Evolutionary conservation across 2,888 invertebrate species (phyloP), one percentile per base, ranked within the genome.

Genomic region (Abrostola triplasia): DNA sequence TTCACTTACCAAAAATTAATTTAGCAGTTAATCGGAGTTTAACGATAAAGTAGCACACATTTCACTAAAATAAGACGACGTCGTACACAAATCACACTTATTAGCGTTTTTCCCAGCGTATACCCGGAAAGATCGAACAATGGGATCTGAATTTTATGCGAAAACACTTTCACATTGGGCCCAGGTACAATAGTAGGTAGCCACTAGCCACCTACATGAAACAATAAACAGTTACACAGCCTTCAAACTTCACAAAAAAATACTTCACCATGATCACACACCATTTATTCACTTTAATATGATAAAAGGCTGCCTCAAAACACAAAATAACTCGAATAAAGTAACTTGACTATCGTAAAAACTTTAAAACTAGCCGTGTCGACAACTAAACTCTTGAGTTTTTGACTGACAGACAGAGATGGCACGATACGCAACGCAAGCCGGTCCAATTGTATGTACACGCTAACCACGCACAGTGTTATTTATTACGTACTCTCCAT

Each of bases 191-290:
- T 84, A 84, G 83, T 81, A 79, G 79, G 80, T 86, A 90, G 91
- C 91, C 92, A 94, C 93, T 86, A 90, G 91, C 91, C 92, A 94
- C 93, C 93, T 93, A 94, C 93, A 92, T 92, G 88, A 88, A 88
- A 90, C 89, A 88, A 90, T 88, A 89, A 89, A 93, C 93, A 92
- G 92, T 93, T 93, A 92, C 85, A 84, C 80, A 79, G 83, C 78
- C 73, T 78, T 77, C 76, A 83, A 82, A 83, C 80, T 84, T 81
- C 73, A 82, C 82, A 73, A 82, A 87, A 83, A 83, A 80, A 83
- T 72, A 76, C 68, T 70, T 73, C 63, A 64, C 69, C 69, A 48
- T 49, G 64, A 53, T 44, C 11, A 62, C n/a, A 73, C 64, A 71
- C 57, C 50, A 57, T 64, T 70, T 69, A 73, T 63, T 72, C 62